Evolutionary conservation across 1,140 invertebrate genomes (phyloP).

Genomic region (Saccostrea glomerata): DNA sequence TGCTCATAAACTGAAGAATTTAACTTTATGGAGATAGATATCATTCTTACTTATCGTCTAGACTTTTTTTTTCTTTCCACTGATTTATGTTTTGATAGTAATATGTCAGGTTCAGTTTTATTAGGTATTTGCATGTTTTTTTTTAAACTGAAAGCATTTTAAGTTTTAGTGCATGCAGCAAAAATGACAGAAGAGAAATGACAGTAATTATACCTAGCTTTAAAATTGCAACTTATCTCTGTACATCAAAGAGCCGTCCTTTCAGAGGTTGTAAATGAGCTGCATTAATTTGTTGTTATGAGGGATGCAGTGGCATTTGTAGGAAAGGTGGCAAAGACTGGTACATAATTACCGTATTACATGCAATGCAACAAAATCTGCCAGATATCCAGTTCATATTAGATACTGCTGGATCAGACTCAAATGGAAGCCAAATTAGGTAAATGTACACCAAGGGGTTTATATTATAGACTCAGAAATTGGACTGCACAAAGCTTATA

Average conservation of each 20-base stretch:
- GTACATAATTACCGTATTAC: no score
- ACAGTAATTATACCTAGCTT: neutral
- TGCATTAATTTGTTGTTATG: neutral
- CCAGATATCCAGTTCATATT: no score
- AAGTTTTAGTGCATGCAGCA: neutral
- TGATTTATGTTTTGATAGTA: neutral
- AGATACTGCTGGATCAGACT: no score
- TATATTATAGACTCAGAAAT: no score
- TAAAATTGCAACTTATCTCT: neutral
- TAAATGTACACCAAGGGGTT: no score
- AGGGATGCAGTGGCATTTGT: neutral
- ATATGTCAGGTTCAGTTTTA: neutral
- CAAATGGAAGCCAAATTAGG: no score
- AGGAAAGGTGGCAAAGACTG: no score
- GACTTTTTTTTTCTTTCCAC: neutral
- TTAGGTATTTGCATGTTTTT: neutral
- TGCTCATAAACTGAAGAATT: neutral
- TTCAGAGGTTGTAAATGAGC: neutral
- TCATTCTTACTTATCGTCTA: neutral
- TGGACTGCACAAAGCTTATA: no score
- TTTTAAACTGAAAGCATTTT: neutral
- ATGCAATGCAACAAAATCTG: no score
- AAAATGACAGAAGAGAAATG: neutral
- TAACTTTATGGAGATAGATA: neutral
- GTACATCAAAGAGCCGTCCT: neutral